phyloP scores from a whole-genome alignment of 2,888 invertebrate genomes.

The Bruchidius siliquastri region DNA sequence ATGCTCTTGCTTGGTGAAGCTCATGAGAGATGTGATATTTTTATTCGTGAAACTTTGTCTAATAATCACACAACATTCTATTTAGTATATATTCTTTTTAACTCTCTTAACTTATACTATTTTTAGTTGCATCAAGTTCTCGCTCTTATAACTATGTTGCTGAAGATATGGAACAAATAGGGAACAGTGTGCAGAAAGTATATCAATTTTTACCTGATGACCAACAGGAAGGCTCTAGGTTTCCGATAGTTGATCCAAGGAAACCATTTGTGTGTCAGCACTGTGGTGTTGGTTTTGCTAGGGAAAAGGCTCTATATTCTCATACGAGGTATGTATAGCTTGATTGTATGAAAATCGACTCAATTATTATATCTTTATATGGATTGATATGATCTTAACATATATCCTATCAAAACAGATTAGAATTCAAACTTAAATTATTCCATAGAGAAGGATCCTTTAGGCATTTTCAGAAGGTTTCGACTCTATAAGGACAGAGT shows the following conservation, averaged over 20 bases:
- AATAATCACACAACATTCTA: slow-evolving; percentile 1
- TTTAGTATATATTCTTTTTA: background rate
- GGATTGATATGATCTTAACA: too few species aligned
- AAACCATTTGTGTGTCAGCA: slow-evolving; percentile 78
- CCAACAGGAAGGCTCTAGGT: slow-evolving; percentile 39
- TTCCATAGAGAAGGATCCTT: too few species aligned
- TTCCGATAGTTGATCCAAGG: slow-evolving; percentile 62
- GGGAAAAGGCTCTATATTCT: slow-evolving; percentile 76
- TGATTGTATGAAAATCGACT: too few species aligned
- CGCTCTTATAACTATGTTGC: slow-evolving; percentile 49
- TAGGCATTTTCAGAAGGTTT: too few species aligned
- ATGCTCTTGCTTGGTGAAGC: too few species aligned
- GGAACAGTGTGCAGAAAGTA: slow-evolving; percentile 32
- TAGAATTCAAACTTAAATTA: too few species aligned
- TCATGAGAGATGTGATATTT: too few species aligned
- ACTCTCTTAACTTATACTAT: background rate
- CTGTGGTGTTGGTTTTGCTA: slow-evolving; percentile 69
- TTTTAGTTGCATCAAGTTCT: slow-evolving; percentile 36
- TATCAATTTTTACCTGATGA: slow-evolving; percentile 36
- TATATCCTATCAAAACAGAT: too few species aligned
- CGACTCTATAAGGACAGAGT: too few species aligned
- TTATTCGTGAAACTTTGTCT: too few species aligned
- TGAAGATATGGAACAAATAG: slow-evolving; percentile 51
- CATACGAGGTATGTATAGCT: slow-evolving; percentile 54
- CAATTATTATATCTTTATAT: too few species aligned